Evolutionary conservation across 30 jellyfish, hydroid and myxozoan genomes (phyloP).

Genomic region (Cassiopea andromeda): DNA sequence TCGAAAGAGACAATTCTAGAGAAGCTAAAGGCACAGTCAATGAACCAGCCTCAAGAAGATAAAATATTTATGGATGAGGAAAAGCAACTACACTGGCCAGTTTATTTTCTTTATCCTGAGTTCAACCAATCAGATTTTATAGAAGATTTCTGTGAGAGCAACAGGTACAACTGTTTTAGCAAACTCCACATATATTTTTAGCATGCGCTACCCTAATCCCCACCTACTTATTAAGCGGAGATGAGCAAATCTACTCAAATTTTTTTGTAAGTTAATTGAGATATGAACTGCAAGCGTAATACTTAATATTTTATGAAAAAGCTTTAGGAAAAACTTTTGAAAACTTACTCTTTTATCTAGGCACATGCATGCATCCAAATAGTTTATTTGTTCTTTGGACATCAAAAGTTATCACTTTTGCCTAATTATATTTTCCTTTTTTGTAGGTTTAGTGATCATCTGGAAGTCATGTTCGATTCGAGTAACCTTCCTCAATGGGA

Average conservation of each 20-base stretch:
- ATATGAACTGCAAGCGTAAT: too few species aligned
- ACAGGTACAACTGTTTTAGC: constrained; percentile 28
- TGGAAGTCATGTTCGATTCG: constrained; percentile 69
- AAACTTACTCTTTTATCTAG: too few species aligned
- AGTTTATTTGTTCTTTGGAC: too few species aligned
- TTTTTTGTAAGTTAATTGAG: too few species aligned
- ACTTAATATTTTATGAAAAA: too few species aligned
- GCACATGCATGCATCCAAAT: too few species aligned
- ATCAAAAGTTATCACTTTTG: too few species aligned
- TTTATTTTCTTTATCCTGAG: constrained; percentile 90
- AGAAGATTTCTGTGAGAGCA: constrained; percentile 85
- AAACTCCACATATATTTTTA: too few species aligned
- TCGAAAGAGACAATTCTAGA: constrained; percentile 18
- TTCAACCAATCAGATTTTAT: constrained; percentile 89
- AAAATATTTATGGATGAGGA: constrained; percentile 71
- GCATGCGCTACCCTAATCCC: too few species aligned
- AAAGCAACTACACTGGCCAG: constrained; percentile 93
- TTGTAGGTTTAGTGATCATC: constrained; percentile 77
- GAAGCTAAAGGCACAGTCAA: constrained; percentile 22
- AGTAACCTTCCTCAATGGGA: constrained; percentile 86
- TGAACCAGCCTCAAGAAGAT: constrained; percentile 67
- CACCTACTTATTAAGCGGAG: too few species aligned
- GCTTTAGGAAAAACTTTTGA: too few species aligned
- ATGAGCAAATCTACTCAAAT: too few species aligned
- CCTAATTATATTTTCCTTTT: neutral